Percentiles rank a stretch among this genome's conserved stretches.
phyloP scores from a whole-genome alignment of 2,888 invertebrate genomes.

The Hyppa rectilinea region DNA sequence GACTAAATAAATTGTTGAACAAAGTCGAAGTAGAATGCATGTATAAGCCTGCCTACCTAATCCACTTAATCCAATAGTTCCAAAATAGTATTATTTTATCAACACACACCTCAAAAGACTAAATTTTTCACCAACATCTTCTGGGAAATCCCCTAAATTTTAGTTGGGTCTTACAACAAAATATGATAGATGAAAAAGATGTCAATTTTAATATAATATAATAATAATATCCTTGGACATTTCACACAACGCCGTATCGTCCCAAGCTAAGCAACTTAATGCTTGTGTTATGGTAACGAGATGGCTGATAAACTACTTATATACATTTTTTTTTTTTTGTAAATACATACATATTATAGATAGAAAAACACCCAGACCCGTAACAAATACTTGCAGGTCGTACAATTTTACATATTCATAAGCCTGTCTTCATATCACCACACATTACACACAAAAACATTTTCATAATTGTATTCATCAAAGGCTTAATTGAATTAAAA shows the following conservation, averaged over 20 bases:
- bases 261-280: too few species aligned
- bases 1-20: background rate
- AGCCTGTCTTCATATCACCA: background rate
- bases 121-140: background rate
- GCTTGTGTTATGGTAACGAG: too few species aligned
- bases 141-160: background rate
- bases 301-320: too few species aligned
- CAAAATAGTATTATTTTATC: background rate
- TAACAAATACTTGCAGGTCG: too few species aligned
- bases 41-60: background rate
- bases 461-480: background rate
- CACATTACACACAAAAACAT: background rate
- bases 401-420: background rate
- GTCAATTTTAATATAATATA: too few species aligned
- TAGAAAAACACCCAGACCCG: too few species aligned
- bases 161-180: background rate
- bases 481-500: slow-evolving; percentile 18
- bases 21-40: background rate
- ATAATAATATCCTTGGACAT: too few species aligned
- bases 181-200: too few species aligned
- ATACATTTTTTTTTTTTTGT: too few species aligned
- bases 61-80: background rate
- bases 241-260: too few species aligned
- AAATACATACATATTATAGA: too few species aligned
- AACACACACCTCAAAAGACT: too few species aligned